These are phyloP conservation scores for Dendrolimus kikuchii DNA, from an alignment of 1,140 invertebrate species.

Conservation along the genomic window DNA sequence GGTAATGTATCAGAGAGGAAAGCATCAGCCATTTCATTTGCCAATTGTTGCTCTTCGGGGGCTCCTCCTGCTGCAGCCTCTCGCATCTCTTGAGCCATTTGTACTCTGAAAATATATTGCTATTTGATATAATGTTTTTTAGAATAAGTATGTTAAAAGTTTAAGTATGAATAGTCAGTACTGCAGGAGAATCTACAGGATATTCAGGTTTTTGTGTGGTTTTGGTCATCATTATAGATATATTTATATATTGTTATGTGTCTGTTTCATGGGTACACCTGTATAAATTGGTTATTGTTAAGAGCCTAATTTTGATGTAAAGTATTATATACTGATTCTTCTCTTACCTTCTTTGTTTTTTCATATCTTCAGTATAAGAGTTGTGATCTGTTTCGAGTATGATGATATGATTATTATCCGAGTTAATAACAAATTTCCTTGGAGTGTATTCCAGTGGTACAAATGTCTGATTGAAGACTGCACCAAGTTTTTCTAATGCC, in stretches of 20 bases:
- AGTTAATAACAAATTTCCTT: conserved; percentile 94
- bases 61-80: conserved; percentile 87
- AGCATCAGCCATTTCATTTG: conserved; percentile 96
- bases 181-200: conserved; percentile 47
- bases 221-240: conserved; percentile 52
- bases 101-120: conserved; percentile 61
- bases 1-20: conserved; percentile 96
- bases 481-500: conserved; percentile 97
- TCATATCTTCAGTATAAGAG: conserved; percentile 97
- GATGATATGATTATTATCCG: conserved; percentile 92
- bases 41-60: conserved; percentile 94
- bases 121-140: not conserved
- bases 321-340: no score
- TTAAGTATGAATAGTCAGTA: conserved; percentile 30
- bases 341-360: conserved; percentile 85
- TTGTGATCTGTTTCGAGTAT: conserved; percentile 99
- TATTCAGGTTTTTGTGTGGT: conserved; percentile 47
- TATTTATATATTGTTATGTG: no score
- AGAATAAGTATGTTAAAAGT: not conserved
- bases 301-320: no score
- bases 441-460: conserved; percentile 97
- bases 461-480: conserved; percentile 97
- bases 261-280: no score
- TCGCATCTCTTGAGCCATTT: conserved; percentile 95
- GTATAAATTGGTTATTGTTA: no score